Percentiles rank a stretch among this genome's conserved stretches.
These are phyloP conservation scores for Scortum barcoo DNA, from an alignment of 2,113 vertebrate species.

Conservation along the genomic window DNA sequence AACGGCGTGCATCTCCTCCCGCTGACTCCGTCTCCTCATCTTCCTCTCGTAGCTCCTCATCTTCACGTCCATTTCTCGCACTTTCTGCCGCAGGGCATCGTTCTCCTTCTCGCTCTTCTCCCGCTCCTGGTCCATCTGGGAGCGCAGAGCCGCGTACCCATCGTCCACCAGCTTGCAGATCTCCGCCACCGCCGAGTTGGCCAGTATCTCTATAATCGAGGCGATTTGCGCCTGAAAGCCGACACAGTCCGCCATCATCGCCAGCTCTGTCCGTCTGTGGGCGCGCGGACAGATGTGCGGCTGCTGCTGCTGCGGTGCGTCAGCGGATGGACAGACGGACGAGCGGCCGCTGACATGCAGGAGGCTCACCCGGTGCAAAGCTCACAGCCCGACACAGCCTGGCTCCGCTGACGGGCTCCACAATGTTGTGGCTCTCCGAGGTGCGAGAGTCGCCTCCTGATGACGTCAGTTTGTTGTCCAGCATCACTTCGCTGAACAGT, in stretches of 20 bases:
- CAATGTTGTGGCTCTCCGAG: conserved; percentile 21
- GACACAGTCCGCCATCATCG: conserved; percentile 74
- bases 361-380: neutral
- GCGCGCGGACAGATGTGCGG: conserved; percentile 29
- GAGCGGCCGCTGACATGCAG: conserved; percentile 16
- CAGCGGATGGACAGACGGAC: conserved; percentile 7
- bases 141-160: conserved; percentile 72
- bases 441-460: conserved; percentile 68
- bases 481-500: conserved; percentile 14
- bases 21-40: conserved; percentile 69
- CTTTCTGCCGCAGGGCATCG: conserved; percentile 67
- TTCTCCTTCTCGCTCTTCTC: conserved; percentile 72
- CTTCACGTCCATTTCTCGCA: conserved; percentile 75
- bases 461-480: conserved; percentile 72
- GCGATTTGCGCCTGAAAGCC: conserved; percentile 79
- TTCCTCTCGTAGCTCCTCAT: conserved; percentile 73
- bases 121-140: conserved; percentile 75
- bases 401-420: neutral
- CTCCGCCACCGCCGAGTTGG: conserved; percentile 79
- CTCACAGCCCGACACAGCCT: neutral
- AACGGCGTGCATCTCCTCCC: conserved; percentile 51
- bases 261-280: neutral
- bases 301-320: conserved; percentile 21
- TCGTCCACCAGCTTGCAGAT: conserved; percentile 81
- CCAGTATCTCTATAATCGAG: conserved; percentile 77